A percentile compares a stretch with the other conserved stretches of the same genome.
These are phyloP conservation scores for Rhineura floridana DNA, from an alignment of 2,113 vertebrate species.

Conservation along the genomic window DNA sequence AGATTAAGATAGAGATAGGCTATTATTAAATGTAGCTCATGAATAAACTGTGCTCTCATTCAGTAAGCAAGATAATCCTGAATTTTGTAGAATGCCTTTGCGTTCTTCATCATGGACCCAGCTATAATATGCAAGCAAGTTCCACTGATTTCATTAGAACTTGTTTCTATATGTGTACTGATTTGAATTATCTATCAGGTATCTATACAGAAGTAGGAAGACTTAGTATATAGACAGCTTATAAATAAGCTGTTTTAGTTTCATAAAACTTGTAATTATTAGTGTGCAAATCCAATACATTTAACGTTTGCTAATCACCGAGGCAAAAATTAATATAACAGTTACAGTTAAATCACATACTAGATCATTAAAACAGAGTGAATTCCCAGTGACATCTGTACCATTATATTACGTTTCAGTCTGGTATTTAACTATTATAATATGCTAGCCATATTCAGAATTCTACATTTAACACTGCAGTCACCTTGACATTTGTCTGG, in stretches of 20 bases:
- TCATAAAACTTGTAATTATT: background rate
- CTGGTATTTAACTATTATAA: constrained; percentile 18
- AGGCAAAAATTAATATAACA: background rate
- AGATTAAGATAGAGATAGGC: background rate
- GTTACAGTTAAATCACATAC: background rate
- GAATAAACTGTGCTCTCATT: background rate
- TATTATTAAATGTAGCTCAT: background rate
- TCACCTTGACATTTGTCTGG: constrained; percentile 29
- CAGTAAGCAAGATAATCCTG: background rate
- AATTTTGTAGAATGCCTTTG: background rate
- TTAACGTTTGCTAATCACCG: background rate
- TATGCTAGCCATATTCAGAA: constrained; percentile 48
- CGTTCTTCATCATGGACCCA: background rate
- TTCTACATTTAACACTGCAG: constrained; percentile 35
- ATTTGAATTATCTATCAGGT: background rate
- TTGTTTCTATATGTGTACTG: background rate
- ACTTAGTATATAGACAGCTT: background rate
- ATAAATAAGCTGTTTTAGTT: background rate
- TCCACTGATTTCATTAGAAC: too few species aligned
- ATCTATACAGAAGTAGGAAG: background rate
- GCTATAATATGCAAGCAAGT: background rate
- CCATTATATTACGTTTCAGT: constrained; percentile 39
- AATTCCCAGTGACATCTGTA: constrained; percentile 33
- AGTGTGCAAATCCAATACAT: background rate
- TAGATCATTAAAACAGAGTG: background rate